Conservation (phyloP, 1,140 invertebrate species). For the Drosophila repletoides region DNA sequence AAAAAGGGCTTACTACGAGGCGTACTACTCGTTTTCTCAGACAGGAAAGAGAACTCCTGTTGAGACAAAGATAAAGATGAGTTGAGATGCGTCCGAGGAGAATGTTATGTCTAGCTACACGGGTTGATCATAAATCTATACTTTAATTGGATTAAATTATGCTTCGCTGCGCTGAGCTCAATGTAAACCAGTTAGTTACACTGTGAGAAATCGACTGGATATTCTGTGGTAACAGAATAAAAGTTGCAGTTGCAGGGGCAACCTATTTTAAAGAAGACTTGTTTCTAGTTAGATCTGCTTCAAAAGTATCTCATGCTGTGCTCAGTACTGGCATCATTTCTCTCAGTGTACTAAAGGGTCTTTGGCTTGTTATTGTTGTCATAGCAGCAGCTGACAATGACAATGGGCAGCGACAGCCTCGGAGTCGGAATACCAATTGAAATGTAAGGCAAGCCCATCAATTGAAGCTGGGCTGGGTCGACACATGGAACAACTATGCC, state of each 20-base stretch:
- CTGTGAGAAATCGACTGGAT: no score
- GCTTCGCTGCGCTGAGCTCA: conserved; percentile 53
- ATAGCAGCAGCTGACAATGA: conserved; percentile 27
- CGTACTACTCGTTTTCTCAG: no score
- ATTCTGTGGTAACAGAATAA: no score
- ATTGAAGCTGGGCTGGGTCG: conserved; percentile 12
- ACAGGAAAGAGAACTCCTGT: conserved; percentile 4
- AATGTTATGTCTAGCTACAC: no score
- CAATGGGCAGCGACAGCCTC: no score
- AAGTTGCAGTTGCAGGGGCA: no score
- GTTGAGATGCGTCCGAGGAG: conserved; percentile 29
- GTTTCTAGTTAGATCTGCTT: no score
- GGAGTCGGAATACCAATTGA: neutral
- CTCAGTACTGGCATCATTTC: no score
- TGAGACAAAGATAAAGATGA: conserved; percentile 8
- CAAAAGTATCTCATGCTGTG: no score
- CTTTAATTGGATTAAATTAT: conserved; percentile 79
- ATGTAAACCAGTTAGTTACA: conserved; percentile 26
- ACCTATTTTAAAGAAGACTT: no score
- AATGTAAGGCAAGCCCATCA: conserved; percentile 33
- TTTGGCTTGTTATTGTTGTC: conserved; percentile 25
- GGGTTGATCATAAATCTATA: conserved; percentile 74
- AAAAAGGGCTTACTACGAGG: conserved; percentile 59
- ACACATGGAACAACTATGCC: conserved; percentile 25
- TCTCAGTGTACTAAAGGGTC: no score